Base-by-base conservation (phyloP, 2,797 vertebrate species). In the Tolypeutes matacus region DNA sequence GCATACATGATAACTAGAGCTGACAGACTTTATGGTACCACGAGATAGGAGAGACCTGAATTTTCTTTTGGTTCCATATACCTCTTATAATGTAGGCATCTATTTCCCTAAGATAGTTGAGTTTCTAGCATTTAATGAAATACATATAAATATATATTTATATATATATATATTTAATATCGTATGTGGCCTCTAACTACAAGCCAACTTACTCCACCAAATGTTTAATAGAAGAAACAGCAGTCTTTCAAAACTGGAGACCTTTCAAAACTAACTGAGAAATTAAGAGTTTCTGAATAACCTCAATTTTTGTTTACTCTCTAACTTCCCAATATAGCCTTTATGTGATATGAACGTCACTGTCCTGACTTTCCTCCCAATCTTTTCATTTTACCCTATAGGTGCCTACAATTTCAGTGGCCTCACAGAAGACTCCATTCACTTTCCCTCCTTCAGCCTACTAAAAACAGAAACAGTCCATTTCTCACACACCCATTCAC, bases 291-390 rank as follows among this genome's bases (percentile, higher is more conserved):
- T 93, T 73, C 75, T 65, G 82, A 70, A 53, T 53, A 75, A 62
- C 17, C 4, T 65, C 62, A 13, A 3, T 89, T 93, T 78, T 84
- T 88, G 15, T 56, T 91, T 86, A 67, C 23, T 94, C 80, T 95
- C 84, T 95, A 29, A 83, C 60, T 93, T 95, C 31, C 84, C 76
- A 94, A 80, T 23, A 65, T 65, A 46, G 42, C 78, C 58, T 73
- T 93, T 78, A 49, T 46, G 46, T 49, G 31, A 53, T 17, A 75
- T 0, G 20, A 17, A 39, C 23, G 39, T 58, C 62, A 85, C 9
- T 72, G 34, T 20, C 70, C 11, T 15, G 62, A 49, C 31, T 72
- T 76, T 46, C 56, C 27, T 31, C 11, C 20, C 29, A 78, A 46
- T 23, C 2, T 70, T 85, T 82, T 83, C 42, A 75, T 31, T 83